phyloP scores from a whole-genome alignment of 2,888 invertebrate genomes.

The Acronicta leporina region DNA sequence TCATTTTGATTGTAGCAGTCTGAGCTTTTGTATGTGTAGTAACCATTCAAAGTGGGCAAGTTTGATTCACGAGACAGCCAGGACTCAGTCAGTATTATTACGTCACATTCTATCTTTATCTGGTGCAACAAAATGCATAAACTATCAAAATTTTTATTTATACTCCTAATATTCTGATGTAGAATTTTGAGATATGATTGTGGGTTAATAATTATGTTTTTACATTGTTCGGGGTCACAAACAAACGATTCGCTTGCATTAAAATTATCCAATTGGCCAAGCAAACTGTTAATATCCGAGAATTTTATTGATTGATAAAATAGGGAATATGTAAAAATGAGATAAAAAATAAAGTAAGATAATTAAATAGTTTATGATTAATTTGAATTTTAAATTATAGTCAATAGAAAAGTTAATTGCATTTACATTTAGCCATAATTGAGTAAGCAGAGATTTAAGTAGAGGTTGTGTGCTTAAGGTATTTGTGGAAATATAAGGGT shows the following conservation, averaged over 20 bases:
- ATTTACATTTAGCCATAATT: too few species aligned
- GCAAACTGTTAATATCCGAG: too few species aligned
- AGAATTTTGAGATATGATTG: conserved; percentile 2
- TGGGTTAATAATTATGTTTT: conserved; percentile 1
- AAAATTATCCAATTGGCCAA: not conserved
- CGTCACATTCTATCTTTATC: conserved; percentile 2
- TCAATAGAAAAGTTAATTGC: too few species aligned
- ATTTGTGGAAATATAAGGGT: too few species aligned
- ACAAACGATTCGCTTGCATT: not conserved
- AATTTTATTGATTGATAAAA: too few species aligned
- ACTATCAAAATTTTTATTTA: conserved; percentile 3
- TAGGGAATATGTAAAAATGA: too few species aligned
- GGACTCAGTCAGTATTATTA: conserved; percentile 1
- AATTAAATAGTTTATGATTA: too few species aligned
- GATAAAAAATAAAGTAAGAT: too few species aligned
- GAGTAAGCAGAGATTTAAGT: too few species aligned
- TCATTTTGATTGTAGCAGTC: not conserved
- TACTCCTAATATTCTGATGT: conserved; percentile 3
- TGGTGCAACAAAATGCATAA: conserved; percentile 3
- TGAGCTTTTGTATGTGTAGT: not conserved
- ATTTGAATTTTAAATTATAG: too few species aligned
- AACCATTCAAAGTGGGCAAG: not conserved
- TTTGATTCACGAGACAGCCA: not conserved
- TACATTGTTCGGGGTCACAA: conserved; percentile 2
- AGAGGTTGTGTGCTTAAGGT: too few species aligned